Evolutionary conservation across 2,113 vertebrate species (phyloP).

Genomic region (Piliocolobus tephrosceles): DNA sequence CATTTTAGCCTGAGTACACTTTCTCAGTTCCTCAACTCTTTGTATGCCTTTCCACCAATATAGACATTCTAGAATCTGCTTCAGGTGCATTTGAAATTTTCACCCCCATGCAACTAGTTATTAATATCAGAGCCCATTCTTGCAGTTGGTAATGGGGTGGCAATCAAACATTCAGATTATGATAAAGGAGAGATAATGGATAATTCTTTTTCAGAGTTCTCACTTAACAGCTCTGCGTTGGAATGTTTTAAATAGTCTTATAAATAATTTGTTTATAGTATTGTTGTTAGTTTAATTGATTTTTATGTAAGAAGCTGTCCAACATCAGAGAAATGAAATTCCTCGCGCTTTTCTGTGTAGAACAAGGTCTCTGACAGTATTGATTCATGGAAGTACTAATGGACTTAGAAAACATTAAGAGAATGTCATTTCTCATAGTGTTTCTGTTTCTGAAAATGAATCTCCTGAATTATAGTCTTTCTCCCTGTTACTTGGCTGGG

Average conservation of each 20-base stretch:
- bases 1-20: not conserved
- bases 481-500: conserved; percentile 60
- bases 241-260: conserved; percentile 63
- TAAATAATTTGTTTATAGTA: conserved; percentile 65
- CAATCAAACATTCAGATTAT: not conserved
- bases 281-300: conserved; percentile 69
- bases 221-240: conserved; percentile 17
- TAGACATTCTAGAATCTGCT: not conserved
- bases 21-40: not conserved
- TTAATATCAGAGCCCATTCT: not conserved
- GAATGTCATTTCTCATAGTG: conserved; percentile 64
- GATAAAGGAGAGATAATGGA: not conserved
- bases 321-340: conserved; percentile 63
- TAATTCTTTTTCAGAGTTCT: not conserved
- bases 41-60: not conserved
- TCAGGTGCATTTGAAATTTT: not conserved
- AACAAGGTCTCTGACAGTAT: conserved; percentile 69
- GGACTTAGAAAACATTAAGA: conserved; percentile 78
- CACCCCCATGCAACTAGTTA: not conserved
- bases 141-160: not conserved
- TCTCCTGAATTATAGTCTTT: conserved; percentile 73
- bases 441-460: conserved; percentile 78
- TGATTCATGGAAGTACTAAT: conserved; percentile 76
- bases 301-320: conserved; percentile 67
- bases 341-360: conserved; percentile 11